Evolutionary conservation across 2,113 vertebrate species (phyloP), one percentile per base, ranked within the genome.

Genomic region (Scortum barcoo): DNA sequence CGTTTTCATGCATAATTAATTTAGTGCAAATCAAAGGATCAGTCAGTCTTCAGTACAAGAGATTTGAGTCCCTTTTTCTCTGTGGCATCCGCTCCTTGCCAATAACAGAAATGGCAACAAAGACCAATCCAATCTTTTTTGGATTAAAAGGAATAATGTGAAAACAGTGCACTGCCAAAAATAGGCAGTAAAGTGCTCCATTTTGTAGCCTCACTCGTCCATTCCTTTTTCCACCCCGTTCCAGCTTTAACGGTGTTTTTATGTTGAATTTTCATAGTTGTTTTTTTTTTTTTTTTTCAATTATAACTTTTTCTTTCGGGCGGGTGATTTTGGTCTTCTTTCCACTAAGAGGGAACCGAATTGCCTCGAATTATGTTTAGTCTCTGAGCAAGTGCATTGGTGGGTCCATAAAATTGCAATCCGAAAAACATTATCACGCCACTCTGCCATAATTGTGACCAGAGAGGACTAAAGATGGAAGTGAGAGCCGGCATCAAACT

Each of bases 71-170:
- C 20, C 2, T 57, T 53, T 53, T 60, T 76, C 30, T 56, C 36
- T 60, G 28, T 69, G 56, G 56, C 38, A 24, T 74, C 51, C 33
- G 40, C 68, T 46, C 66, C 42, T 79, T 54, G 42, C 67, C 67
- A 72, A 4, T 51, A 57, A 69, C 50, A 68, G 7, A 36, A 73
- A 66, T 42, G 54, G 30, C 74, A 85, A 75, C 65, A 78, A 65
- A 56, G 51, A 66, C 51, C 22, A 65, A 33, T 60, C 28, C 5
- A 38, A 4, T 44, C 51, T 42, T 50, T 50, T 75, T 20, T 51
- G 26, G 66, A 82, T 85, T 72, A 57, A 86, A 70, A 60, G 56
- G 20, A 60, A 50, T 78, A 65, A 71, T 74, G 48, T 56, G 22
- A 62, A 79, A 66, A 61, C 12, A 48, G 9, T 20, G 11, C 66